Percentiles rank a stretch among this genome's conserved stretches.
phyloP scores from a whole-genome alignment of 53 echinoderm and acorn worm species.

The Holothuria scabra region DNA sequence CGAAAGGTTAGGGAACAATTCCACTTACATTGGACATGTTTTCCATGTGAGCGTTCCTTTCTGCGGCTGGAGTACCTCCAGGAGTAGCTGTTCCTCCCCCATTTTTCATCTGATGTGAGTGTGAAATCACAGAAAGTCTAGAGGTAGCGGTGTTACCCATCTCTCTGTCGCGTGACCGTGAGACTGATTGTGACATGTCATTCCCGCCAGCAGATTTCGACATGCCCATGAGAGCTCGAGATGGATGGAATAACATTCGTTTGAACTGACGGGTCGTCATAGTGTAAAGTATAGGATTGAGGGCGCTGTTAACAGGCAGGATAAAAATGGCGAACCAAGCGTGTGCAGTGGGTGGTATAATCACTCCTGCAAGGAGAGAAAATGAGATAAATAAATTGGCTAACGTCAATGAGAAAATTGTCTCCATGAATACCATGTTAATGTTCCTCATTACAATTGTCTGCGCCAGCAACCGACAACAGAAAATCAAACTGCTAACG shows the following conservation, averaged over 20 bases:
- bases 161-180: constrained; percentile 42
- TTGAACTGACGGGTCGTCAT: constrained; percentile 94
- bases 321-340: constrained; percentile 98
- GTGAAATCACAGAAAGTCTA: constrained; percentile 82
- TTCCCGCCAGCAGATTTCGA: constrained; percentile 48
- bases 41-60: constrained; percentile 3
- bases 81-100: too few species aligned
- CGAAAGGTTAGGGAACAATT: too few species aligned
- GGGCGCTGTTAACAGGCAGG: constrained; percentile 87
- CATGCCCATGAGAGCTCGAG: constrained; percentile 43
- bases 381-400: background rate
- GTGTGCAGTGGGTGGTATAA: constrained; percentile 73
- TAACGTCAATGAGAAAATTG: background rate
- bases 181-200: constrained; percentile 46
- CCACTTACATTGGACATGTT: background rate
- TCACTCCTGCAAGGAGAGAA: constrained; percentile 54
- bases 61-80: constrained; percentile 12
- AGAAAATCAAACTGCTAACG: too few species aligned
- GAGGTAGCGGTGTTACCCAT: constrained; percentile 74
- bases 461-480: too few species aligned
- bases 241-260: constrained; percentile 65
- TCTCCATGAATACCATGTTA: background rate
- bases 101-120: constrained; percentile 21
- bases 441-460: too few species aligned
- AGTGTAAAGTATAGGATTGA: constrained; percentile 93